These are phyloP conservation scores for Petrophora chlorosata DNA, from an alignment of 2,888 invertebrate genomes.

Conservation along the genomic window DNA sequence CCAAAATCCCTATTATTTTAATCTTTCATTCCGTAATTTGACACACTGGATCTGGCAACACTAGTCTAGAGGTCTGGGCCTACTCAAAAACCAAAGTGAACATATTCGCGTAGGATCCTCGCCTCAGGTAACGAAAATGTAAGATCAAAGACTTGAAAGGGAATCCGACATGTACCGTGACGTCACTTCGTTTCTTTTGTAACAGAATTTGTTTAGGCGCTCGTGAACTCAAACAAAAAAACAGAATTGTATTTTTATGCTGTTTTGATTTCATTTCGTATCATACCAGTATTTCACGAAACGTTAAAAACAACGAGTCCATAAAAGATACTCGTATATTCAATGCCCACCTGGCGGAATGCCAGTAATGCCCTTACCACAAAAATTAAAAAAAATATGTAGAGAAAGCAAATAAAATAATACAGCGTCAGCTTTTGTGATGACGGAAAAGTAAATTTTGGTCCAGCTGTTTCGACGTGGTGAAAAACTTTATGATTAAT, in stretches of 20 bases:
- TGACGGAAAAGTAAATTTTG: too few relatives aligned
- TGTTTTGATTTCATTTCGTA: conserved; percentile 21
- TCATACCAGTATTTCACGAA: background rate
- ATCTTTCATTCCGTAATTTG: too few relatives aligned
- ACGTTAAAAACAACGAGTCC: conserved; percentile 7
- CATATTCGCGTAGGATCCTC: conserved; percentile 3
- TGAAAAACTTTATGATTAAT: too few relatives aligned
- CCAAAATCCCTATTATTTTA: too few relatives aligned
- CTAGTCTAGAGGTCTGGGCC: too few relatives aligned
- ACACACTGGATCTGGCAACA: too few relatives aligned
- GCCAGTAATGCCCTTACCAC: conserved; percentile 4
- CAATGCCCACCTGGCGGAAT: conserved; percentile 9
- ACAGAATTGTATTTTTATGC: conserved; percentile 18
- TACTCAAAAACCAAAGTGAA: background rate
- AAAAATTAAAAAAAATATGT: background rate
- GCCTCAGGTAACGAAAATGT: conserved; percentile 12
- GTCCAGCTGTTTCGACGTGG: too few relatives aligned
- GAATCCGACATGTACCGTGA: conserved; percentile 8
- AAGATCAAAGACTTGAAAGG: conserved; percentile 17
- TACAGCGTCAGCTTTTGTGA: too few relatives aligned
- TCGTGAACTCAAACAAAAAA: conserved; percentile 14
- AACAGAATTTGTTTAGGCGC: conserved; percentile 14
- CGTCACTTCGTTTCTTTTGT: conserved; percentile 13
- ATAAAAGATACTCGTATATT: conserved; percentile 15
- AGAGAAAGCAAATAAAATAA: conserved; percentile 1